Percentiles rank a stretch among this genome's conserved stretches.
phyloP scores from a whole-genome alignment of 1,140 invertebrate species.

The Drosophila quadrilineata region DNA sequence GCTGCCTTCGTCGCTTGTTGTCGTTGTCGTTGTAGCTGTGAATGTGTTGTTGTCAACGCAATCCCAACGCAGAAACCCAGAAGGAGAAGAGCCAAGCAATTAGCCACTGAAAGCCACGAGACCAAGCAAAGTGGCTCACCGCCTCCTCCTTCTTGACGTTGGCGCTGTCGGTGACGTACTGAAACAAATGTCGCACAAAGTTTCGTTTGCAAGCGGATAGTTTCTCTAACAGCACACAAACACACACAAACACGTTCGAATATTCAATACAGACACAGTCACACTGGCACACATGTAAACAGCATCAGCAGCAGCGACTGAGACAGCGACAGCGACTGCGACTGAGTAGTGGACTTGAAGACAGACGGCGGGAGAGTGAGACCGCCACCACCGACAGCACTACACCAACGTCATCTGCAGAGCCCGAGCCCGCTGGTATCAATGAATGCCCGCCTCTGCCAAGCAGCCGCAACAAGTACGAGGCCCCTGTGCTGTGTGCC shows the following conservation, averaged over 20 bases:
- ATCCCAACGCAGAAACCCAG: constrained; percentile 47
- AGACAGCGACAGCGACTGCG: constrained; percentile 1
- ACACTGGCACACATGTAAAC: not conserved
- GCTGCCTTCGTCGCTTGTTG: constrained; percentile 4
- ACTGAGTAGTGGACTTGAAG: no score
- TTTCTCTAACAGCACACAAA: constrained; percentile 23
- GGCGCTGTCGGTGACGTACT: constrained; percentile 76
- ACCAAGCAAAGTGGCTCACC: constrained; percentile 52
- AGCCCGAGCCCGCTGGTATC: constrained; percentile 11
- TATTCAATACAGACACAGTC: not conserved
- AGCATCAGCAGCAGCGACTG: constrained; percentile 6
- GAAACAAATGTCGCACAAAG: constrained; percentile 66
- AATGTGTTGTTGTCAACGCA: not conserved
- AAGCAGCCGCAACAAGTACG: constrained; percentile 5
- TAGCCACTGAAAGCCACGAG: constrained; percentile 24
- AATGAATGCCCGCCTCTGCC: constrained; percentile 25
- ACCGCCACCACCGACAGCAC: constrained; percentile 43
- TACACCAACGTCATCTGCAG: no score
- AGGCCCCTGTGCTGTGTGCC: not conserved
- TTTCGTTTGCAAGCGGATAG: constrained; percentile 64
- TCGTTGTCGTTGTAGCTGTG: not conserved
- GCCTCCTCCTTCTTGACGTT: constrained; percentile 76
- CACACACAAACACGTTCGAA: constrained; percentile 14
- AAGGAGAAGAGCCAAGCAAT: constrained; percentile 24
- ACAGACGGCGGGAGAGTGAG: no score